Percentiles rank a stretch among this genome's conserved stretches.
Evolutionary conservation across 2,888 invertebrate genomes (phyloP).

Genomic region (Pherbina coryleti): DNA sequence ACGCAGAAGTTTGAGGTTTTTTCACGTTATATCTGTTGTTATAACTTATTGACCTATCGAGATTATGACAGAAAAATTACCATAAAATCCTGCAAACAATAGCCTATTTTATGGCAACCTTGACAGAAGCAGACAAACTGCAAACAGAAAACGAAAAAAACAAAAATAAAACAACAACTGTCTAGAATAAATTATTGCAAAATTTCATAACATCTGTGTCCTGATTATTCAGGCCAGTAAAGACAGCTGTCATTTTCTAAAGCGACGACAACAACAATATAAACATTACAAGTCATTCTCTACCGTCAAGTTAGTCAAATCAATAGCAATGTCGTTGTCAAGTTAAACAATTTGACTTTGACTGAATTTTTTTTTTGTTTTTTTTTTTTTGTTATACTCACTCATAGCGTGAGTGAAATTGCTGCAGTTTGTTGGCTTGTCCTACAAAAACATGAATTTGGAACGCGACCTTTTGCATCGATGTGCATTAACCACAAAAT

Average conservation of each 20-base stretch:
- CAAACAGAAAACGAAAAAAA: no score
- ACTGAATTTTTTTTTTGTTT: neutral
- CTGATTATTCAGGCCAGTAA: neutral
- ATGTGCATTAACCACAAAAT: neutral
- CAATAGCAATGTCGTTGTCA: constrained; percentile 17
- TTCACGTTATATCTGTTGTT: no score
- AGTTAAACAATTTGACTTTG: neutral
- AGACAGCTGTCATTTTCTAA: neutral
- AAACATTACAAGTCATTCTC: neutral
- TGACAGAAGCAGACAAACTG: no score
- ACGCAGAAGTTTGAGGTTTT: no score
- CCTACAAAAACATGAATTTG: neutral
- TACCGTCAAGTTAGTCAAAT: neutral
- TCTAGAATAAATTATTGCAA: neutral
- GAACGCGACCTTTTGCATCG: neutral
- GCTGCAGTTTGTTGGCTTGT: neutral
- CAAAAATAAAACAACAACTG: no score
- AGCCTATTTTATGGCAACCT: no score
- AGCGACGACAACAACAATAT: neutral
- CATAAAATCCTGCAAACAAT: no score
- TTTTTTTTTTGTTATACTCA: neutral
- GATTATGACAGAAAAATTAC: no score
- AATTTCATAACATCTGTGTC: neutral
- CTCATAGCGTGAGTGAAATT: no score
- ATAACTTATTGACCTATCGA: no score